Evolutionary conservation across 92 coral and sea anemone species (phyloP), one percentile per base, ranked within the genome.

Genomic region (Umimayanthus chanpuru): DNA sequence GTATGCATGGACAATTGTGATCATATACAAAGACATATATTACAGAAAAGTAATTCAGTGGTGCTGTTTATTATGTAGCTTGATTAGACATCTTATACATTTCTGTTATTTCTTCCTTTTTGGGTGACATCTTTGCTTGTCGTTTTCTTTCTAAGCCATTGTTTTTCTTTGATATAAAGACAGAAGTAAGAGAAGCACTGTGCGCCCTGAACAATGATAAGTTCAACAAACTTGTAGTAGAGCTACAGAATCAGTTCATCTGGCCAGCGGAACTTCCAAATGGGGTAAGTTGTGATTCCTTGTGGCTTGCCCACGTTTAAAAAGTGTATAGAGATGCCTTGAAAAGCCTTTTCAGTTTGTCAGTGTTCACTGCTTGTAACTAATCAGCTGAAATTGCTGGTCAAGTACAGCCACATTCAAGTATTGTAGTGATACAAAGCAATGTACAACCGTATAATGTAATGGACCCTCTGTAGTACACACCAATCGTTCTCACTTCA

Each of bases 161-260:
- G 12, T 50, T 71, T 47, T 43, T 79, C 75, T 49, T 50, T 80
- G 9, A 18, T 76, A 55, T 76, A 25, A 82, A 94, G 98, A 88
- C 85, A 58, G 91, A 91, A 26, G 91, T 95, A 12, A 89, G 90
- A 67, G 81, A 82, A 21, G 93, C 98, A 6, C 32, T 95, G 18
- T 95, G 98, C 55, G 76, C 88, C 15, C 89, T 95, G 58, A 93
- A 80, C n/a, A 72, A 77, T 55, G 56, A 90, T 26, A 85, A 89
- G 44, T 88, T 95, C 23, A 93, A 79, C 66, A 74, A 89, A 18
- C 86, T 95, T 14, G 91, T 89, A 36, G 81, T 21, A 23, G 98
- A 95, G 39, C 88, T 95, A 0, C 94, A 89, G 73, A 82, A 79
- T 25, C 98, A 95, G 88, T 53, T 93, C 4, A 74, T 72, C 11